phyloP scores from a whole-genome alignment of 2,888 invertebrate genomes.

The Nephrocerus scutellatus region DNA sequence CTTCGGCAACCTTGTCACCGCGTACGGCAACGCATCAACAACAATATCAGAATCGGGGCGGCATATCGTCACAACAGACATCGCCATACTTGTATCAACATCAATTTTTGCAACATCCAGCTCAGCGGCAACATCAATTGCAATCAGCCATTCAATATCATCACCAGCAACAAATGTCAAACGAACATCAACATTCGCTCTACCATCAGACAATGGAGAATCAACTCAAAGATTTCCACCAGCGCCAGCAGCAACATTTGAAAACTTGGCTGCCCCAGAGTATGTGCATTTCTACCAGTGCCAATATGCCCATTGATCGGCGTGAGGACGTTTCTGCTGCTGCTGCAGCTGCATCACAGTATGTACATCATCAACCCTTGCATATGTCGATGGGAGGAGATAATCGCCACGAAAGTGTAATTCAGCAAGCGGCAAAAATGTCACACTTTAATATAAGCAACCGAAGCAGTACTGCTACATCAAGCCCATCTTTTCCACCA shows the following conservation, averaged over 20 bases:
- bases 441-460: conserved; percentile 32
- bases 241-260: conserved; percentile 31
- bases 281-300: no score
- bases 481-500: no score
- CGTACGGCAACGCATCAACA: conserved; percentile 16
- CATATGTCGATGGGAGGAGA: conserved; percentile 18
- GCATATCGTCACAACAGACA: conserved; percentile 15
- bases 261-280: conserved; percentile 13
- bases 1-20: conserved; percentile 8
- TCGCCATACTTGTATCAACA: conserved; percentile 28
- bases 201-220: conserved; percentile 37
- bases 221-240: conserved; percentile 35
- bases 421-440: conserved; percentile 21
- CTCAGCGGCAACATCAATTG: conserved; percentile 18
- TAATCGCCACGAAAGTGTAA: conserved; percentile 27
- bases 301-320: no score
- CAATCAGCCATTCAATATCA: conserved; percentile 25
- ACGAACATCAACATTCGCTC: conserved; percentile 34
- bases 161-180: conserved; percentile 18
- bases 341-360: neutral
- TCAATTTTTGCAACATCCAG: conserved; percentile 23
- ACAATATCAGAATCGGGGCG: conserved; percentile 15
- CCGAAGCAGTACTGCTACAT: conserved; percentile 20
- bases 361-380: neutral
- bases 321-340: neutral